A percentile compares a stretch with the other conserved stretches of the same genome.
Evolutionary conservation across 35 echinoderm and acorn worm species (phyloP).

Genomic region (Apostichopus japonicus): DNA sequence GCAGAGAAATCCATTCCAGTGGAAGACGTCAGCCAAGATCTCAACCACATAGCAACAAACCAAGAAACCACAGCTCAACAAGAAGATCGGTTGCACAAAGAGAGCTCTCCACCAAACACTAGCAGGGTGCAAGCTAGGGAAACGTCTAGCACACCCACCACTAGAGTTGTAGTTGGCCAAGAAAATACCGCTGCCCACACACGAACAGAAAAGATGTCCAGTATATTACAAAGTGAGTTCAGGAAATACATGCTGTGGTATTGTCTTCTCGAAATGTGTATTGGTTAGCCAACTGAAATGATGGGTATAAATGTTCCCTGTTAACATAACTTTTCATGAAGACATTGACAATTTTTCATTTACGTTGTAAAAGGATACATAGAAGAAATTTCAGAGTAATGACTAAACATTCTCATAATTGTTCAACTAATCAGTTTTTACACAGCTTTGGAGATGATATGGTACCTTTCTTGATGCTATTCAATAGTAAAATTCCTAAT

Average conservation of each 20-base stretch:
- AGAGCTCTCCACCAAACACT: background rate
- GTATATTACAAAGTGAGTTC: slow-evolving; percentile 36
- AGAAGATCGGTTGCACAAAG: background rate
- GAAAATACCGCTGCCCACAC: slow-evolving; percentile 50
- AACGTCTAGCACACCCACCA: slow-evolving; percentile 11
- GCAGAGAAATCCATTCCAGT: background rate
- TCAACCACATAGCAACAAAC: slow-evolving; percentile 12
- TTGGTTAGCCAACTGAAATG: too few relatives aligned
- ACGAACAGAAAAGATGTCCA: slow-evolving; percentile 61
- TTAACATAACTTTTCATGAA: too few relatives aligned
- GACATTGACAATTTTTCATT: too few relatives aligned
- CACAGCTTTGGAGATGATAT: too few relatives aligned
- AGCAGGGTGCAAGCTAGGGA: slow-evolving; percentile 13
- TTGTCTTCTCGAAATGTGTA: too few relatives aligned
- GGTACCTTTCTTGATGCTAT: too few relatives aligned
- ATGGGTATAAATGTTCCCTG: too few relatives aligned
- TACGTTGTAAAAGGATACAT: too few relatives aligned
- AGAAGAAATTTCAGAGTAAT: too few relatives aligned
- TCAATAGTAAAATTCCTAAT: too few relatives aligned
- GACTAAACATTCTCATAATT: too few relatives aligned
- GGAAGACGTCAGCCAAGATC: background rate
- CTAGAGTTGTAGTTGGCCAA: slow-evolving; percentile 27
- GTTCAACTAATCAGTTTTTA: too few relatives aligned
- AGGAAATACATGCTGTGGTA: background rate
- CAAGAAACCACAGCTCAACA: background rate